Conservation (phyloP, 2,113 vertebrate species). For the Todiramphus chloris region DNA sequence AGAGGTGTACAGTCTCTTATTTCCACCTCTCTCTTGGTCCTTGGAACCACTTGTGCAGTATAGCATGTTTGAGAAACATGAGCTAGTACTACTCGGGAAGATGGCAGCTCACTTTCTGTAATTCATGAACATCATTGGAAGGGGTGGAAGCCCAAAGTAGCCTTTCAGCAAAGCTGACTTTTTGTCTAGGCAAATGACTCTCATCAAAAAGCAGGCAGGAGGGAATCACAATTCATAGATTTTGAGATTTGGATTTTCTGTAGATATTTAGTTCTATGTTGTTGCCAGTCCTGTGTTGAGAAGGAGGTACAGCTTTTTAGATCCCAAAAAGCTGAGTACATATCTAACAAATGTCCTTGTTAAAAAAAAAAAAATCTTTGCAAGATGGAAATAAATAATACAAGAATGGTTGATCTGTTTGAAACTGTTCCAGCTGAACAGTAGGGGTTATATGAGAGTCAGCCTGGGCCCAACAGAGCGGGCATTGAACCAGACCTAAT, state of each 20-base stretch:
- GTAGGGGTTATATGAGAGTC: conserved; percentile 30
- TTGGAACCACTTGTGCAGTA: neutral
- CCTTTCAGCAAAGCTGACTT: neutral
- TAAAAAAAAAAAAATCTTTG: neutral
- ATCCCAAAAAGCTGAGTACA: neutral
- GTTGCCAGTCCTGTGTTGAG: neutral
- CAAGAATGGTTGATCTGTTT: conserved; percentile 30
- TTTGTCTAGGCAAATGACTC: neutral
- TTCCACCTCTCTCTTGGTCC: neutral
- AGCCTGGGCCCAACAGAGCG: neutral
- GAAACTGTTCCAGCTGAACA: neutral
- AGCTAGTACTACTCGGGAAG: neutral
- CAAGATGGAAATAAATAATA: conserved; percentile 17
- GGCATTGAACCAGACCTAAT: conserved; percentile 36
- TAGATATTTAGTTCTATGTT: neutral
- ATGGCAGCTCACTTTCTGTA: neutral
- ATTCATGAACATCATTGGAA: neutral
- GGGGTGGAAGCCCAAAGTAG: neutral
- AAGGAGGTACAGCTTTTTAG: neutral
- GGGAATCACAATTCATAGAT: neutral
- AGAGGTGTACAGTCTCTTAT: accelerated
- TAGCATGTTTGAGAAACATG: neutral
- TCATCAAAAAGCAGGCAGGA: too few species aligned
- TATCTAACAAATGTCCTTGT: neutral
- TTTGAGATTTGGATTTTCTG: neutral